Percentiles rank a stretch among this genome's conserved stretches.
These are phyloP conservation scores for Epizoanthus illoricatus DNA, from an alignment of 92 coral and sea anemone species.

Conservation along the genomic window DNA sequence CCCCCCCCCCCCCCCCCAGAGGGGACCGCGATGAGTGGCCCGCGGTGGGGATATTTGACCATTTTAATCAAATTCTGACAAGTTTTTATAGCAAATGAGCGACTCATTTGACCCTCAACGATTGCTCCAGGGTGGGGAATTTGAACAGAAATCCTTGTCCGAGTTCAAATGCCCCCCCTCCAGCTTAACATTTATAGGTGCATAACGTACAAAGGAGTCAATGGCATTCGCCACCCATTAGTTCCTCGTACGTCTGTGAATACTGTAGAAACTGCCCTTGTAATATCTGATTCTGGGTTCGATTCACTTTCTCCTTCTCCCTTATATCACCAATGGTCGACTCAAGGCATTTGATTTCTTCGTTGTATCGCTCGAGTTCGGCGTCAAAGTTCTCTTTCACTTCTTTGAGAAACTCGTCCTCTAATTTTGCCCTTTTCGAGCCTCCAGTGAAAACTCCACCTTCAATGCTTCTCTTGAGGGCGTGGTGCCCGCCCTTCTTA, in stretches of 20 bases:
- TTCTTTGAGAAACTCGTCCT: conserved; percentile 12
- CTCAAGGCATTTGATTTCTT: conserved; percentile 11
- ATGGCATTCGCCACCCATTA: background rate
- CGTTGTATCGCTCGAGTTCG: background rate
- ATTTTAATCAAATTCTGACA: too few relatives aligned
- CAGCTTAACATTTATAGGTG: too few relatives aligned
- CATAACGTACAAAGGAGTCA: too few relatives aligned
- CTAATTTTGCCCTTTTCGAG: conserved; percentile 24
- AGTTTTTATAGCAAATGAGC: too few relatives aligned
- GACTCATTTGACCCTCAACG: too few relatives aligned
- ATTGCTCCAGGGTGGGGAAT: too few relatives aligned
- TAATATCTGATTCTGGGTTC: background rate
- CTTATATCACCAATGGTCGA: background rate
- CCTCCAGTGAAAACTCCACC: background rate
- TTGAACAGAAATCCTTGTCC: too few relatives aligned
- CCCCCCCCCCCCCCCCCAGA: too few relatives aligned
- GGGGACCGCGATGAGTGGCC: too few relatives aligned
- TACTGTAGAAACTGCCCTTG: conserved; percentile 5
- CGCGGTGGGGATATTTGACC: too few relatives aligned
- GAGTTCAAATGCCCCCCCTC: too few relatives aligned
- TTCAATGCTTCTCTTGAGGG: conserved; percentile 12
- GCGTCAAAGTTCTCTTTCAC: conserved; percentile 29
- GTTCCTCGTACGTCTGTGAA: conserved; percentile 3
- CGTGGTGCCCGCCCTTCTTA: background rate
- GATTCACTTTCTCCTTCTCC: background rate